These are phyloP conservation scores for Dinomys branickii DNA, from an alignment of 2,113 vertebrate genomes.

Conservation along the genomic window DNA sequence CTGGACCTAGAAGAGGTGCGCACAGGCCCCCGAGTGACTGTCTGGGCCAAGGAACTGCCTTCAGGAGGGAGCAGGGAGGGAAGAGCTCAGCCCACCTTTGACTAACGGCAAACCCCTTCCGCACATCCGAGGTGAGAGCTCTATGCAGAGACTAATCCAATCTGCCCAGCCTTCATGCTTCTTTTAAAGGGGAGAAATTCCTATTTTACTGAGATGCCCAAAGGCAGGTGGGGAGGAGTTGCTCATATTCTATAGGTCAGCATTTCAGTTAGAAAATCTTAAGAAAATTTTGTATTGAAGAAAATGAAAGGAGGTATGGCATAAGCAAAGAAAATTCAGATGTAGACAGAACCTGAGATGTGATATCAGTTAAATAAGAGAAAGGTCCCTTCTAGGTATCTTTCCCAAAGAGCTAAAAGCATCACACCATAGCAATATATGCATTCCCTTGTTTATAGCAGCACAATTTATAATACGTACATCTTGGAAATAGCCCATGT, in stretches of 20 bases:
- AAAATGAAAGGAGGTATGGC: background rate
- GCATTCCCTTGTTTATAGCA: background rate
- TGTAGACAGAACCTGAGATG: background rate
- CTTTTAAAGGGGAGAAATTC: slow-evolving; percentile 1
- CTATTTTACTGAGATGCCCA: background rate
- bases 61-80: background rate
- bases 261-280: background rate
- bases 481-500: background rate
- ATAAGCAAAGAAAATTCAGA: background rate
- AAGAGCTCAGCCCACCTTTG: background rate
- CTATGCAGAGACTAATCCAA: background rate
- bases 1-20: background rate
- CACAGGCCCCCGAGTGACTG: background rate
- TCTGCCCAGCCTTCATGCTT: background rate
- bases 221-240: background rate
- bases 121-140: background rate
- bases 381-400: background rate
- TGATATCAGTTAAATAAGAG: background rate
- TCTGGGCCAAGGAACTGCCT: background rate
- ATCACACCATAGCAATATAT: background rate
- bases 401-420: background rate
- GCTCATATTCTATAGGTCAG: background rate
- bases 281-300: background rate
- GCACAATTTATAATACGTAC: background rate
- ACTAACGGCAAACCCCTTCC: background rate